Evolutionary conservation across 2,888 invertebrate species (phyloP).

Genomic region (Lumbricus terrestris): DNA sequence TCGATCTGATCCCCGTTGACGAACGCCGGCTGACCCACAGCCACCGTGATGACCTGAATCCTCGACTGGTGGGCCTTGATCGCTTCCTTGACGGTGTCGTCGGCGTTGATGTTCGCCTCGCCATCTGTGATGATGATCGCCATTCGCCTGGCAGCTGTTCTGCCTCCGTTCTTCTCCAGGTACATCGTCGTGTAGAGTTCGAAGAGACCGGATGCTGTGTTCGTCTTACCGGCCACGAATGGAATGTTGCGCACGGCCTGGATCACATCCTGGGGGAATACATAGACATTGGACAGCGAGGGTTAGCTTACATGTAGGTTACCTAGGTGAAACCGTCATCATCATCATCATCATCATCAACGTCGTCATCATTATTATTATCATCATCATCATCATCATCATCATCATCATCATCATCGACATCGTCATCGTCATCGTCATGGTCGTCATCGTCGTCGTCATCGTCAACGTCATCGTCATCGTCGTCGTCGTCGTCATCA

Average conservation of each 20-base stretch:
- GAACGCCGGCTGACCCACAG: neutral
- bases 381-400: no score
- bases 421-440: no score
- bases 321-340: neutral
- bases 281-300: no score
- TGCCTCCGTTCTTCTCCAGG: slow-evolving; percentile 44
- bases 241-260: slow-evolving; percentile 23
- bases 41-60: slow-evolving; percentile 13
- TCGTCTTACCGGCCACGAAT: slow-evolving; percentile 22
- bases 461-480: no score
- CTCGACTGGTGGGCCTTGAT: slow-evolving; percentile 21
- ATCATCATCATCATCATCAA: no score
- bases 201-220: slow-evolving; percentile 23
- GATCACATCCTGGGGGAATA: slow-evolving; percentile 20
- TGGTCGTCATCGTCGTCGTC: no score
- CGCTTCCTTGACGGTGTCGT: slow-evolving; percentile 50
- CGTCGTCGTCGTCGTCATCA: no score
- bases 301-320: no score
- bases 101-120: slow-evolving; percentile 49
- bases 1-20: slow-evolving; percentile 45
- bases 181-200: slow-evolving; percentile 46
- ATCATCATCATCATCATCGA: no score
- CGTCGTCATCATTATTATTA: no score
- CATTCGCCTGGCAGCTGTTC: slow-evolving; percentile 45
- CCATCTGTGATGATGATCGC: slow-evolving; percentile 49